These are phyloP conservation scores for Pharmacophagus antenor DNA, from an alignment of 2,888 invertebrate genomes.

Conservation along the genomic window DNA sequence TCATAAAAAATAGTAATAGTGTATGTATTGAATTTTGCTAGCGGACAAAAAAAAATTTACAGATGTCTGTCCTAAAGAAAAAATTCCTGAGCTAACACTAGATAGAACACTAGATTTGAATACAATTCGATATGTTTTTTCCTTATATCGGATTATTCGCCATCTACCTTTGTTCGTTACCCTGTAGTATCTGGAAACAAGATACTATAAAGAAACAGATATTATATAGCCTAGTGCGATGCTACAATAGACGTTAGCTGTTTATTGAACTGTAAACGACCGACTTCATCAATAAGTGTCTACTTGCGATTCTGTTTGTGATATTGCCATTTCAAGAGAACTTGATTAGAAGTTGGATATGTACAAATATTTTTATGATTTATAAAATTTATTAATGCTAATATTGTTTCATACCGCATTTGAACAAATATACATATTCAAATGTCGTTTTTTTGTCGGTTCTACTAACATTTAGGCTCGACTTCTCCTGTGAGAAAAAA, in stretches of 20 bases:
- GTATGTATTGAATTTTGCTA: background rate
- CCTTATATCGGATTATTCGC: conserved; percentile 11
- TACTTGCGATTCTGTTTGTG: background rate
- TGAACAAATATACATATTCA: no score
- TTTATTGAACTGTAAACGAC: conserved; percentile 11
- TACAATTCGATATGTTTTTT: conserved; percentile 2
- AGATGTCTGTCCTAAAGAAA: background rate
- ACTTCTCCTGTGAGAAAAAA: no score
- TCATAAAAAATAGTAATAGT: background rate
- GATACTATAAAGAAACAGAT: conserved; percentile 16
- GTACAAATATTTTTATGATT: no score
- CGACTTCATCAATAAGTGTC: conserved; percentile 8
- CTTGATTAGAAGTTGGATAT: no score
- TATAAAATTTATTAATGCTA: no score
- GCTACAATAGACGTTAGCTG: conserved; percentile 19
- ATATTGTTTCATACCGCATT: no score
- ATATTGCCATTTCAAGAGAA: conserved; percentile 14
- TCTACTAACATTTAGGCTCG: no score
- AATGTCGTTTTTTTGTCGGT: no score
- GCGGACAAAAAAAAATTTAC: background rate
- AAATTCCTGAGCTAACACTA: background rate
- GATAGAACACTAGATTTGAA: background rate
- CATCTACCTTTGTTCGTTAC: conserved; percentile 17
- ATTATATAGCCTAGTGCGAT: background rate
- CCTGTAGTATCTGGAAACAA: conserved; percentile 18